These are phyloP conservation scores for Vimba vimba DNA, from an alignment of 2,113 vertebrate species.

Conservation along the genomic window DNA sequence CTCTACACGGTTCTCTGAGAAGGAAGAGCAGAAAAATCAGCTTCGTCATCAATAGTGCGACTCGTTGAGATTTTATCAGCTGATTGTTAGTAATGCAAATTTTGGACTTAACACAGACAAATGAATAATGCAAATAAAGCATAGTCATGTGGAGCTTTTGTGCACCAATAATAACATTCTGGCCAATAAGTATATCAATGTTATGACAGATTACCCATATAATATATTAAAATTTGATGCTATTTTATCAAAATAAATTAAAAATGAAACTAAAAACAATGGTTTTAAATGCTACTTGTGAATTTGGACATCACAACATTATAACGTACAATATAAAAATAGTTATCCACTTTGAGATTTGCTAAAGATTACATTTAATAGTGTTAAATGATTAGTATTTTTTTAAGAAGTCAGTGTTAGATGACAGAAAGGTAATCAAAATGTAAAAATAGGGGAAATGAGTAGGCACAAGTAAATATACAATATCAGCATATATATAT, in stretches of 20 bases:
- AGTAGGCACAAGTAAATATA: not conserved
- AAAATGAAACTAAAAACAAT: not conserved
- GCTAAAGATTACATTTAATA: not conserved
- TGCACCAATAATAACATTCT: not conserved
- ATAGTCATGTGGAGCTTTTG: not conserved
- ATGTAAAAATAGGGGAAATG: not conserved
- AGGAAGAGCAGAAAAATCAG: not conserved
- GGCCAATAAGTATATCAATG: not conserved
- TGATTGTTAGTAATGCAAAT: not conserved
- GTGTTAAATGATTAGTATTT: not conserved
- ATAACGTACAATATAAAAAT: not conserved
- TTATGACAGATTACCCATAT: not conserved
- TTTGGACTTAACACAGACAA: not conserved
- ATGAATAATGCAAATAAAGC: not conserved
- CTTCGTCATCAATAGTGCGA: not conserved
- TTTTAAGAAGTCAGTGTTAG: not conserved
- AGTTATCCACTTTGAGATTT: not conserved
- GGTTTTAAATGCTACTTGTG: not conserved
- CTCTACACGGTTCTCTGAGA: conserved; percentile 72
- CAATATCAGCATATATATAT: not conserved
- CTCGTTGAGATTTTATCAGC: not conserved
- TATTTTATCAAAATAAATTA: not conserved
- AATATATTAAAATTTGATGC: not conserved
- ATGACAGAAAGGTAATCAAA: not conserved
- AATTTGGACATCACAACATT: not conserved